phyloP scores from a whole-genome alignment of 1,140 invertebrate species.

The Heliconius congener region DNA sequence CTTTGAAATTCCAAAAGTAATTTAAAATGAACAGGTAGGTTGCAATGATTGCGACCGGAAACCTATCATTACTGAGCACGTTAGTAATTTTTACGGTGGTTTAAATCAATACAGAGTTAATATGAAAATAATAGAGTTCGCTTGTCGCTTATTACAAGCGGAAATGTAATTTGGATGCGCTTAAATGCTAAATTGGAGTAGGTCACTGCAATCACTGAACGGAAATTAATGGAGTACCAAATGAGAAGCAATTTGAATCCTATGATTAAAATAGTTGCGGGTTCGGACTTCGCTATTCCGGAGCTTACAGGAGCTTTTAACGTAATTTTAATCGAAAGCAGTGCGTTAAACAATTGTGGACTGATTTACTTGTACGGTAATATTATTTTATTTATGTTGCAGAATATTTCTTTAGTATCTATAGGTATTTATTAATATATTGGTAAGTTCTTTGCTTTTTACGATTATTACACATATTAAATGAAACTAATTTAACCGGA shows the following conservation, averaged over 20 bases:
- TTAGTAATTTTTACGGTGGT: conserved; percentile 60
- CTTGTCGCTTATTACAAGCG: conserved; percentile 61
- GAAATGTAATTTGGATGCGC: conserved; percentile 50
- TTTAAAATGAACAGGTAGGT: conserved; percentile 44
- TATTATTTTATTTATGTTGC: background rate
- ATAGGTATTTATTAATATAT: background rate
- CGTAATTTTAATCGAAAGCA: background rate
- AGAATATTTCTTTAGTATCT: background rate
- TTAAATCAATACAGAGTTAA: conserved; percentile 66
- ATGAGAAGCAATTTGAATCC: conserved; percentile 42
- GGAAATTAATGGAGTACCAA: conserved; percentile 43
- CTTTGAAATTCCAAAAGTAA: conserved; percentile 37
- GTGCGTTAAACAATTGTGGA: background rate
- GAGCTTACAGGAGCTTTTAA: conserved; percentile 10
- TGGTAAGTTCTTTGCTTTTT: background rate
- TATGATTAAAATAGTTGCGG: conserved; percentile 40
- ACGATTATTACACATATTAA: too few species aligned
- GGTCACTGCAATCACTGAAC: conserved; percentile 45
- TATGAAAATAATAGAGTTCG: conserved; percentile 72
- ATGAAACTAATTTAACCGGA: too few species aligned
- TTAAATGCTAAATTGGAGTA: conserved; percentile 54
- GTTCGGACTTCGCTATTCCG: conserved; percentile 27
- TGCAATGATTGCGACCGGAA: conserved; percentile 41
- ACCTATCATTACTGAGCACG: conserved; percentile 67
- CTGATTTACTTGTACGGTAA: background rate